Evolutionary conservation across 2,888 invertebrate genomes (phyloP).

Genomic region (Erebia ligea): DNA sequence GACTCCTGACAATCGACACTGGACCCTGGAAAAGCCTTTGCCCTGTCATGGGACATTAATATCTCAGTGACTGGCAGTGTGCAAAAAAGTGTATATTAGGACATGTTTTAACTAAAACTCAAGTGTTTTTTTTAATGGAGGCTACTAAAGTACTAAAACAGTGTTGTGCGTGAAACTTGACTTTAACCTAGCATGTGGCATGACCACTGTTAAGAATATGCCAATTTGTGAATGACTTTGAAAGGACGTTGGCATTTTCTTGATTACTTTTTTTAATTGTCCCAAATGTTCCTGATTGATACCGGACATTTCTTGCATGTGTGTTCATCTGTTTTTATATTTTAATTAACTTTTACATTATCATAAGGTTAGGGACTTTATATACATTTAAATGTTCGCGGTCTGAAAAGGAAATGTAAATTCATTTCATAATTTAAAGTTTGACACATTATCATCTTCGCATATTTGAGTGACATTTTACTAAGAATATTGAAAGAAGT

Average conservation of each 20-base stretch:
- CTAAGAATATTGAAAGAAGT: too few species aligned
- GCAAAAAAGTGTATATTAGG: slow-evolving; percentile 33
- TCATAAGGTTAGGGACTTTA: background rate
- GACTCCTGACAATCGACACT: too few species aligned
- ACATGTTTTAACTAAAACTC: slow-evolving; percentile 26
- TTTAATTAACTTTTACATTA: slow-evolving; percentile 42
- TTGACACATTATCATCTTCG: too few species aligned
- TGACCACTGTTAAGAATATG: slow-evolving; percentile 47
- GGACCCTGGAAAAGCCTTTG: background rate
- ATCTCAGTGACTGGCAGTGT: slow-evolving; percentile 33
- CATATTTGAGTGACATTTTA: too few species aligned
- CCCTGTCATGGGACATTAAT: background rate
- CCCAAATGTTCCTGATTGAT: slow-evolving; percentile 45
- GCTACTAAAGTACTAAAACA: slow-evolving; percentile 37
- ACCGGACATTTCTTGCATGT: slow-evolving; percentile 51
- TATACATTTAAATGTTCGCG: too few species aligned
- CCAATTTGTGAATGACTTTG: slow-evolving; percentile 34
- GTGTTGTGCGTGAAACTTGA: slow-evolving; percentile 47
- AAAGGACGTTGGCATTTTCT: slow-evolving; percentile 44
- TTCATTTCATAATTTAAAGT: too few species aligned
- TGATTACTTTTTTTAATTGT: slow-evolving; percentile 32
- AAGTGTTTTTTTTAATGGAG: slow-evolving; percentile 37
- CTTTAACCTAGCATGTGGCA: slow-evolving; percentile 64
- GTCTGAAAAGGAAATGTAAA: too few species aligned
- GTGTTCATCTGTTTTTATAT: slow-evolving; percentile 46